These are phyloP conservation scores for Drosophila anomalata DNA, from an alignment of 2,888 invertebrate genomes.

Conservation along the genomic window DNA sequence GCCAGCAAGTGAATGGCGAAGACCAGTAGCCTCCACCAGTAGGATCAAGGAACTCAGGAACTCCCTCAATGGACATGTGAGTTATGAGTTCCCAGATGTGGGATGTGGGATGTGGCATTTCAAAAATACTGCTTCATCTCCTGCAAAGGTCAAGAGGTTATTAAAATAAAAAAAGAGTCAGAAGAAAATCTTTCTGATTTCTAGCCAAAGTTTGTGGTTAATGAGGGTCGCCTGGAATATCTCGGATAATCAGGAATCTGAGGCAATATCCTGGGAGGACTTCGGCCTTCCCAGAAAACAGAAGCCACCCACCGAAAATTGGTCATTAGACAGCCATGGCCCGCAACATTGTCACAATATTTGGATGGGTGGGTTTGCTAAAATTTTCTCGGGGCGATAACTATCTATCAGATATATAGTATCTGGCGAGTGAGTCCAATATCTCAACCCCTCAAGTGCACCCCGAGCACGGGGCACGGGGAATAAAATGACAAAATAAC, in stretches of 20 bases:
- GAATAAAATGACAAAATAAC: constrained; percentile 57
- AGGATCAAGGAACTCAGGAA: not conserved
- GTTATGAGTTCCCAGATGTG: constrained; percentile 3
- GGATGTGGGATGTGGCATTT: constrained; percentile 11
- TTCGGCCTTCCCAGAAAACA: not conserved
- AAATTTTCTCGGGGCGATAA: constrained; percentile 1
- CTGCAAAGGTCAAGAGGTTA: not conserved
- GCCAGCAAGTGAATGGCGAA: constrained; percentile 39
- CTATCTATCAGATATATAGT: constrained; percentile 12
- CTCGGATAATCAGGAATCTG: not conserved
- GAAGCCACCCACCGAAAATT: constrained; percentile 18
- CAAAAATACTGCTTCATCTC: not conserved
- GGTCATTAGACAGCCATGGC: constrained; percentile 25
- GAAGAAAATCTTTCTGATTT: not conserved
- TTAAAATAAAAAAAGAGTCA: too few species aligned
- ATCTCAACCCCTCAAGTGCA: constrained; percentile 32
- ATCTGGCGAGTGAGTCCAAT: constrained; percentile 7
- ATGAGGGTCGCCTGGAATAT: constrained; percentile 18
- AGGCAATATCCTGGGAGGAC: not conserved
- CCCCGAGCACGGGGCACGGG: constrained; percentile 18
- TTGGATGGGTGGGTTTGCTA: constrained; percentile 10
- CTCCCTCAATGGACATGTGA: constrained; percentile 19
- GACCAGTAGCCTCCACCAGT: constrained; percentile 15
- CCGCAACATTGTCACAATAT: constrained; percentile 60
- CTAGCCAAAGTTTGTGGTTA: constrained; percentile 41